Base-by-base conservation (phyloP, 1,140 invertebrate species). In the Ganaspis sp. region DNA sequence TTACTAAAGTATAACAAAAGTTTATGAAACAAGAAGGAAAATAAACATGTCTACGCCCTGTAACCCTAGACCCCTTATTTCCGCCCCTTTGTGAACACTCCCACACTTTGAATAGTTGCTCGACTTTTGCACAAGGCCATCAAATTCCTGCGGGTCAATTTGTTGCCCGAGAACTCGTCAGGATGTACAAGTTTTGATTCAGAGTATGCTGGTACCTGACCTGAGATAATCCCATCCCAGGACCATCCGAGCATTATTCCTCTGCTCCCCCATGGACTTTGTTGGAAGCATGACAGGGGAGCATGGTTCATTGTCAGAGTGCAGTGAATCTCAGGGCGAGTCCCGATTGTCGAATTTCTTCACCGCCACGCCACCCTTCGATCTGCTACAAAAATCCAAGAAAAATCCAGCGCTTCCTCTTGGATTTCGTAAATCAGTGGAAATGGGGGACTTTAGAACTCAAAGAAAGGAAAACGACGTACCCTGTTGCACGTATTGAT, bases 181-280 rank as follows among this genome's bases (percentile, higher is more conserved):
- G 78, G 74, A 74, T 70, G n/a, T 49, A 69, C 54, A 70, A 72
- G 29, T 69, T 84, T 83, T 74, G 79, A 77, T 75, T 77, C 73
- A 75, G 78, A 69, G 76, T 83, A 75, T 77, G 64, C 77, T 79
- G 75, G 72, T 90, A 90, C 87, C 88, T 88, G 88, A 88, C 85
- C 85, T 80, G 81, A 88, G 87, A 90, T 90, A 90, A 90, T 90
- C 87, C 88, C 88, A 87, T 88, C 87, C 85, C 70, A 74, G 78
- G 74, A 79, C 74, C 73, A 81, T 82, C 29, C 69, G 77, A 45
- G 83, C 81, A 86, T 87, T 88, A 85, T 88, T 77, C 80, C 76
- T 70, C 40, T 54, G 84, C 75, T 86, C 86, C 85, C 87, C 87
- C 87, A 83, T 77, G 82, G 80, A 88, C 83, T 80, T 81, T 72